Evolutionary conservation across 2,113 vertebrate species (phyloP).

Genomic region (Trichomycterus rosablanca): DNA sequence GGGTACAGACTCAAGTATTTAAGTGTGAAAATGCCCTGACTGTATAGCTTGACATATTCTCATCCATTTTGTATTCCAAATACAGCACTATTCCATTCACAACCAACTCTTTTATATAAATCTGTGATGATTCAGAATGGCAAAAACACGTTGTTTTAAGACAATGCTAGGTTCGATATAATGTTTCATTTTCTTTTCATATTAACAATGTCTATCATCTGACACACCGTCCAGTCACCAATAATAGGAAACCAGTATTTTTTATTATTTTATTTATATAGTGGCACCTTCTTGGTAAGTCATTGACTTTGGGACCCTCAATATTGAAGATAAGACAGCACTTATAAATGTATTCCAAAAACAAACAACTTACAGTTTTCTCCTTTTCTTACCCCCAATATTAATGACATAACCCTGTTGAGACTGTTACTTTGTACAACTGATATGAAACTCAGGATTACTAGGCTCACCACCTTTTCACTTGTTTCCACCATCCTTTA

Average conservation of each 20-base stretch:
- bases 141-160: not conserved
- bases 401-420: conserved; percentile 73
- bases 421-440: conserved; percentile 65
- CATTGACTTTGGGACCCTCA: not conserved
- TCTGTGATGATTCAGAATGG: not conserved
- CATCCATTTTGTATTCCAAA: no score
- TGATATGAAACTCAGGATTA: conserved; percentile 64
- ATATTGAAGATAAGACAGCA: conserved; percentile 65
- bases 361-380: conserved; percentile 86
- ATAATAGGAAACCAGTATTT: not conserved
- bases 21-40: no score
- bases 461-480: conserved; percentile 46
- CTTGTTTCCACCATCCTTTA: conserved; percentile 19
- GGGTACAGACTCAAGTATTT: no score
- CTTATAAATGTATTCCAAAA: conserved; percentile 78
- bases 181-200: not conserved
- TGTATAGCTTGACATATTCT: no score
- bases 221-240: not conserved
- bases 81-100: no score
- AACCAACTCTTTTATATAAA: not conserved
- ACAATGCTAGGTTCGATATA: no score
- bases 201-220: not conserved
- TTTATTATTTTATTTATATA: conserved; percentile 3
- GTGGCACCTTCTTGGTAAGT: conserved; percentile 2
- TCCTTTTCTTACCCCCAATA: conserved; percentile 54